Base-by-base conservation (phyloP, 2,888 invertebrate species). In the Dryadula phaetusa region DNA sequence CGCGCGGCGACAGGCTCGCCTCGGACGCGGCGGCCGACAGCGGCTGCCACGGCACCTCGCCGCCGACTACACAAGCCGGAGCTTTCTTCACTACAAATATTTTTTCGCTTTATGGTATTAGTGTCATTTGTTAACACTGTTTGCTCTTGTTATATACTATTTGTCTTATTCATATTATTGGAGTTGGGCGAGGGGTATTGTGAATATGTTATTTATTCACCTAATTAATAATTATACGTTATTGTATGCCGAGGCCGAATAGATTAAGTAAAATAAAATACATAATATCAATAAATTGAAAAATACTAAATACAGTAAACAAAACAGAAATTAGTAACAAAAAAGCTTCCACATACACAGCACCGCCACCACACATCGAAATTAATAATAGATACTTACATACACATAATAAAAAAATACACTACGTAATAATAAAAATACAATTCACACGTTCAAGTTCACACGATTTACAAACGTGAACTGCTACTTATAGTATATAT, bases 41-140 rank as follows among this genome's bases (percentile, higher is more conserved):
- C 84, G 93, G 93, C 90, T 93, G 92, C 93, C 93, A 93, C 80
- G 93, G 93, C 86, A 93, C 89, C 88, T 93, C 93, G 82, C 92
- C 90, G 81, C 91, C 92, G 85, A 92, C 92, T 87, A 92, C 91
- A 82, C 90, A 90, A 82, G 91, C 89, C 85, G 93, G 93, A 82
- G 92, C 93, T 87, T 93, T 93, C 87, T 93, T 93, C 88, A 93
- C 93, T 93, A 87, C 81, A 88, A 90, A 82, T 82, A 88, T 60
- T 44, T 60, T 18, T 44, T 58, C 75, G 70, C 76, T 44, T 44
- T 60, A 60, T 25, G 42, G 16, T 60, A 60, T 60, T 60, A 28
- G 40, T 44, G 58, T 44, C 25, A 14, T 2, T 3, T 25, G 16
- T 40, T 12, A 42, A 25, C n/a, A 22, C 37, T 56, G 32, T 32